Base-by-base conservation (phyloP, 2,113 vertebrate genomes). In the Ploceus nigricollis region DNA sequence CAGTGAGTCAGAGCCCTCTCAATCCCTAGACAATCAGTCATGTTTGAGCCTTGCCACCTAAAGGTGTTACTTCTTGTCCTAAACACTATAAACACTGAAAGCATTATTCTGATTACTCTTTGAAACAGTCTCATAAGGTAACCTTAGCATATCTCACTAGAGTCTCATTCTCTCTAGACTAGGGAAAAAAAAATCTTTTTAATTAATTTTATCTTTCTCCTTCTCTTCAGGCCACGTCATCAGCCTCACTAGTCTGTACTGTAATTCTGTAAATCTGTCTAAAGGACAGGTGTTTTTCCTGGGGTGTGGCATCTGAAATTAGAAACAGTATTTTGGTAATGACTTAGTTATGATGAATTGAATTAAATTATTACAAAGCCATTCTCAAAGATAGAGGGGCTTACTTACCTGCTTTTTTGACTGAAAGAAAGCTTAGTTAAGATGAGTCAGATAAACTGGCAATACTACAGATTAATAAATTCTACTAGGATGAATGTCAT, bases 401-500 rank as follows among this genome's bases (percentile, higher is more conserved):
- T 78, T 68, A 31, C 65, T 87, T 50, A 56, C 39, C 75, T 13
- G 12, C 12, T 82, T n/a, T 19, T 87, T 45, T 83, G 58, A 89
- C 31, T 44, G 45, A 71, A 51, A 54, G 48, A 56, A 96, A 66
- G 45, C 58, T 90, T 69, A 42, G 37, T 86, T 92, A 80, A 60
- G 64, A 76, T 22, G 82, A 91, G 82, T 93, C 88, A 94, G 82
- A 93, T 83, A 69, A 72, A 77, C 50, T 61, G 56, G 82, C 66
- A 89, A 33, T 56, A 68, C 19, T 24, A 37, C 47, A 68, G 70
- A 82, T 82, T 27, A 87, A 87, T 95, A 50, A 91, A 87, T 75
- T 63, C 50, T 40, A n/a, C 25, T 14, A 50, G 37, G 28, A 72
- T 57, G 33, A 73, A 93, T 30, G 31, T n/a, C 48, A 82, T 17